Evolutionary conservation across 2,797 vertebrate genomes (phyloP).

Genomic region (Eremophila alpestris): DNA sequence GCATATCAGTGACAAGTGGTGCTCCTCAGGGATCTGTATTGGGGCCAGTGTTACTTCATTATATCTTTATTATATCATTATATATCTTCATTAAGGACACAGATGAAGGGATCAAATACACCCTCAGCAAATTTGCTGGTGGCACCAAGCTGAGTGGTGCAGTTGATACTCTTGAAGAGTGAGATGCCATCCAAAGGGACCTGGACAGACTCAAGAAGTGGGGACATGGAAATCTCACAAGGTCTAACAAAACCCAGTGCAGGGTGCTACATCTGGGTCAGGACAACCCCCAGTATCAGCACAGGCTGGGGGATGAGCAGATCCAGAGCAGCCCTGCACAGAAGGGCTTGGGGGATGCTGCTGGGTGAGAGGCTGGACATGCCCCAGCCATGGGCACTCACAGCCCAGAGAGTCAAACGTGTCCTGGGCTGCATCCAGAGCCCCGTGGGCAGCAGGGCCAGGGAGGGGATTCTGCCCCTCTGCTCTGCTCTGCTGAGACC

Average conservation of each 20-base stretch:
- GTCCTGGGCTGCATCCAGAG: background rate
- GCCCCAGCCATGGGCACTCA: background rate
- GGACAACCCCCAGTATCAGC: background rate
- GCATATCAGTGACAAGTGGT: background rate
- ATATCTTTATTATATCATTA: too few species aligned
- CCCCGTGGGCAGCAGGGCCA: background rate
- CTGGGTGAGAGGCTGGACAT: background rate
- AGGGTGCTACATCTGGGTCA: accelerated
- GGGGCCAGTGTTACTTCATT: background rate
- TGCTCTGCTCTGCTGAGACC: background rate
- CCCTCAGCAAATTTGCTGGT: background rate
- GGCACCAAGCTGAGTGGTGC: background rate
- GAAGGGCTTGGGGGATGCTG: background rate
- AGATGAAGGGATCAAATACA: background rate
- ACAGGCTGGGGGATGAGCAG: background rate
- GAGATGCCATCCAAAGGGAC: background rate
- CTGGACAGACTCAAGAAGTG: background rate
- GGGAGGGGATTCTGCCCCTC: background rate
- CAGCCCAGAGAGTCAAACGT: background rate
- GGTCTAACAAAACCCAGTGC: background rate
- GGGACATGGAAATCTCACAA: accelerated
- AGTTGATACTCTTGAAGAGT: background rate
- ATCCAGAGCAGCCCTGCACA: background rate
- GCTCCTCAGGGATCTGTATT: background rate
- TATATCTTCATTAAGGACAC: background rate